phyloP scores from a whole-genome alignment of 2,113 vertebrate species.

The Gracilinanus agilis region DNA sequence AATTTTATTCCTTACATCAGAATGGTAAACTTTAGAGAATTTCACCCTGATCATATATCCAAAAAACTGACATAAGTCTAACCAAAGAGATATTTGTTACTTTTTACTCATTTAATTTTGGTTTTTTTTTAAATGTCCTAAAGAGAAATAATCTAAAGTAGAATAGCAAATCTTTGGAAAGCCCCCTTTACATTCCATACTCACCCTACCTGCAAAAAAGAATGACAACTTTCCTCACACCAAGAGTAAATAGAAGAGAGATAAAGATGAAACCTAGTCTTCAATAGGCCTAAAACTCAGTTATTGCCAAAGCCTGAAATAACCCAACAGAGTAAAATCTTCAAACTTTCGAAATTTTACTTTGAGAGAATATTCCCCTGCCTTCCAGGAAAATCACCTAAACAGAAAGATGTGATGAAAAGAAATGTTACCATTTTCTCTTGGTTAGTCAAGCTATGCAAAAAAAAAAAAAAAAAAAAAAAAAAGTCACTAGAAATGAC shows the following conservation, averaged over 20 bases:
- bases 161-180: background rate
- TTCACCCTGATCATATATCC: background rate
- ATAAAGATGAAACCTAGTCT: background rate
- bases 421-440: background rate
- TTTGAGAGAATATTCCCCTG: background rate
- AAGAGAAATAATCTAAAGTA: background rate
- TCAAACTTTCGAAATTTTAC: background rate
- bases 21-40: background rate
- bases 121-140: background rate
- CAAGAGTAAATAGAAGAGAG: background rate
- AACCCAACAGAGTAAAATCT: background rate
- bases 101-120: background rate
- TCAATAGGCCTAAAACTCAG: background rate
- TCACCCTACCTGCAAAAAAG: background rate
- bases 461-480: background rate
- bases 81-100: background rate
- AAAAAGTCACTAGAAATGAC: background rate
- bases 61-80: background rate
- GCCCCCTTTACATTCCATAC: background rate
- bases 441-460: background rate
- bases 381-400: background rate
- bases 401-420: background rate
- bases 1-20: no score
- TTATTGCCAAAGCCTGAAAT: background rate
- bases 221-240: background rate